phyloP scores from a whole-genome alignment of 1,140 invertebrate species.

The Drosophila takahashii region DNA sequence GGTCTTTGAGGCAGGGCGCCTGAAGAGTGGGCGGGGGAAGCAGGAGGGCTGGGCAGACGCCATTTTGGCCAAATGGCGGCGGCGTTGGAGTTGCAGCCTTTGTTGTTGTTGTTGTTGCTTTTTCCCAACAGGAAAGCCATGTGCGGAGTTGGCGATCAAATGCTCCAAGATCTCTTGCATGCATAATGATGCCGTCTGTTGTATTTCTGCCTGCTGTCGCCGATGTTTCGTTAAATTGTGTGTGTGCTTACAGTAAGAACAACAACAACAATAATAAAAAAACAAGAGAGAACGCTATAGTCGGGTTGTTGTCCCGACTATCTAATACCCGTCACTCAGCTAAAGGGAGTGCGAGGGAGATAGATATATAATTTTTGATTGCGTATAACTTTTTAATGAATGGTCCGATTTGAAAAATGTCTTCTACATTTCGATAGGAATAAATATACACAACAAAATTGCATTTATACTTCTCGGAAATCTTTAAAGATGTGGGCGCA shows the following conservation, averaged over 20 bases:
- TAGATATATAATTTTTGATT: too few species aligned
- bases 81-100: conserved; percentile 32
- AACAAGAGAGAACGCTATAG: too few species aligned
- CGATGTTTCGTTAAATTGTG: conserved; percentile 62
- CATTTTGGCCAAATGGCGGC: conserved; percentile 63
- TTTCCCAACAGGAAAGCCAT: conserved; percentile 34
- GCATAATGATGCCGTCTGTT: conserved; percentile 63
- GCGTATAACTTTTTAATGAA: too few species aligned
- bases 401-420: too few species aligned
- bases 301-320: too few species aligned
- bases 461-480: too few species aligned
- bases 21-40: neutral
- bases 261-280: conserved; percentile 40
- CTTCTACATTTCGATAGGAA: too few species aligned
- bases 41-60: conserved; percentile 33
- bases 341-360: too few species aligned
- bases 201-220: conserved; percentile 29
- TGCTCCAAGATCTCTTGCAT: conserved; percentile 63
- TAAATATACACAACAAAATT: too few species aligned
- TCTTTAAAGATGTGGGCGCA: too few species aligned
- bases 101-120: conserved; percentile 1
- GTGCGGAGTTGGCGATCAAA: conserved; percentile 56
- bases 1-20: conserved; percentile 10
- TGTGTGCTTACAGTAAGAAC: conserved; percentile 31
- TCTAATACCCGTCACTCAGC: too few species aligned